phyloP scores from a whole-genome alignment of 2,888 invertebrate species.

The Plebejus anna region DNA sequence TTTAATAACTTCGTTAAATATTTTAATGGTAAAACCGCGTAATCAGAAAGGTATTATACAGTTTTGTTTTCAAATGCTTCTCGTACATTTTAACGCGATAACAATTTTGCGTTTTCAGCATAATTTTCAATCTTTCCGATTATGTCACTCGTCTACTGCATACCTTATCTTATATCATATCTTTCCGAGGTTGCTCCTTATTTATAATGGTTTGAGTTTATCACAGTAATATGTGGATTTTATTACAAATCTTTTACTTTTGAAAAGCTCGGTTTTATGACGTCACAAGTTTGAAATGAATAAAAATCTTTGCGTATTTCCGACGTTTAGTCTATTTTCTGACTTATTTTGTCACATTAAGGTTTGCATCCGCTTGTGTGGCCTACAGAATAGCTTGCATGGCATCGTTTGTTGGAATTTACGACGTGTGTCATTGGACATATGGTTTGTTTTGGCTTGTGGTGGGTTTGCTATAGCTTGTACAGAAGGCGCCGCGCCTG shows the following conservation, averaged over 20 bases:
- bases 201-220: too few relatives aligned
- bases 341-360: constrained; percentile 22
- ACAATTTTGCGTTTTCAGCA: neutral
- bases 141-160: neutral
- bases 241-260: neutral
- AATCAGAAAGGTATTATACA: too few relatives aligned
- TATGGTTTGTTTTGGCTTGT: constrained; percentile 42
- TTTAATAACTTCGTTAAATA: too few relatives aligned
- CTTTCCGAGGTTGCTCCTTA: too few relatives aligned
- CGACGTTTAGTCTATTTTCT: neutral
- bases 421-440: constrained; percentile 32
- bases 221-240: neutral
- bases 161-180: neutral
- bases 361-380: constrained; percentile 43
- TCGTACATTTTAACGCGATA: neutral
- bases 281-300: constrained; percentile 51
- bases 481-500: constrained; percentile 75
- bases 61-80: too few relatives aligned
- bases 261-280: constrained; percentile 1
- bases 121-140: neutral
- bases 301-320: constrained; percentile 54
- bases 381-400: constrained; percentile 56
- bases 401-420: constrained; percentile 47
- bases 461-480: constrained; percentile 48
- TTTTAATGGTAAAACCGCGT: too few relatives aligned